Evolutionary conservation across 2,797 vertebrate genomes (phyloP), one percentile per base, ranked within the genome.

Genomic region (Ceyx erithaca): DNA sequence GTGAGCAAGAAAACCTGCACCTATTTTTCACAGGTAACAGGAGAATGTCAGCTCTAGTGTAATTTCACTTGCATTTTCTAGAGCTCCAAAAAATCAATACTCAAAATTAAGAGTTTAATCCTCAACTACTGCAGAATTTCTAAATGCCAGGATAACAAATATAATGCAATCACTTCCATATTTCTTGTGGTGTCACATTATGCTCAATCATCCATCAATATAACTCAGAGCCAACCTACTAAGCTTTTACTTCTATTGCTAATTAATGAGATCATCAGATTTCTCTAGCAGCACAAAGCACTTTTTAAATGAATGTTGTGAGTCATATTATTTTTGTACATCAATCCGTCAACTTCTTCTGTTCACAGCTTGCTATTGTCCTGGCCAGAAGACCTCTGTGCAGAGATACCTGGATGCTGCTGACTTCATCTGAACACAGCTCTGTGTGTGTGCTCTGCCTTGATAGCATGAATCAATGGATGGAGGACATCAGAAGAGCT

Each of bases 191-290:
- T 69, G 57, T 21, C 43, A 79, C 55, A 31, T 66, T 81, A 66
- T 11, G 52, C 26, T 88, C 70, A 77, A 54, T 79, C 73, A 89
- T 43, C 55, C 55, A 68, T 59, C 67, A 58, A 4, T 12, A 31
- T 2, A 84, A 86, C 48, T 54, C n/a, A 12, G 35, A 79, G 64
- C 37, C 77, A 72, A 46, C 30, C 59, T 72, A 41, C 57, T 79
- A 40, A 92, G 79, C 58, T 95, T 90, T 70, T 66, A 80, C 40
- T 80, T 88, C 68, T 73, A 0, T 40, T 52, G 43, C 37, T 92
- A 93, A 94, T 73, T 84, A 88, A 87, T 72, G n/a, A 87, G 41
- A 72, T 72, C 46, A 55, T 61, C 70, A 87, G 76, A 71, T 48
- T 49, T 46, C 52, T 58, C 55, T 33, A 89, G 87, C 63, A 91